Percentiles rank a stretch among this genome's conserved stretches.
Evolutionary conservation across 2,888 invertebrate species (phyloP).

Genomic region (Drosophila setosimentum): DNA sequence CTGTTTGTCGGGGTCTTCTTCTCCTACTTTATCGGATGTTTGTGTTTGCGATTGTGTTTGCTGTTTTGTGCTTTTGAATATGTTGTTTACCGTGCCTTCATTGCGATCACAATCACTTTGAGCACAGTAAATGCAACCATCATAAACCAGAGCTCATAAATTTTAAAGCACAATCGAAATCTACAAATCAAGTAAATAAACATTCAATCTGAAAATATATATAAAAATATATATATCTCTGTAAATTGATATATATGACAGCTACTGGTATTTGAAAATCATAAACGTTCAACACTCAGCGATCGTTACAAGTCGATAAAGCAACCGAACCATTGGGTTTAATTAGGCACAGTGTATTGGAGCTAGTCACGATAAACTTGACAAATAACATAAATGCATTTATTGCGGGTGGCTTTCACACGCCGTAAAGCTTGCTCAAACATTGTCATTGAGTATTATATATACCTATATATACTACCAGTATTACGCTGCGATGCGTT

Average conservation of each 20-base stretch:
- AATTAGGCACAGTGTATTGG: constrained; percentile 59
- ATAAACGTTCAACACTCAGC: constrained; percentile 59
- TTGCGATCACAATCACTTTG: constrained; percentile 58
- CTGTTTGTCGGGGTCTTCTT: constrained; percentile 59
- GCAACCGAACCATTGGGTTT: constrained; percentile 47
- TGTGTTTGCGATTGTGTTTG: constrained; percentile 77
- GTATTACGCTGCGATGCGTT: constrained; percentile 69
- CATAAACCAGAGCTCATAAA: constrained; percentile 47
- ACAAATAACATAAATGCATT: constrained; percentile 81
- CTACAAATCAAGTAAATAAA: constrained; percentile 61
- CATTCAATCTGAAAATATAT: constrained; percentile 61
- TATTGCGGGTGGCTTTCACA: constrained; percentile 77
- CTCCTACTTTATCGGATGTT: constrained; percentile 68
- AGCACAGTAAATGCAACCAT: constrained; percentile 19
- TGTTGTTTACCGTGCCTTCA: constrained; percentile 68
- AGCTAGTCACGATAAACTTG: constrained; percentile 66
- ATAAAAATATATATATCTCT: constrained; percentile 12
- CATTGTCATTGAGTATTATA: constrained; percentile 28
- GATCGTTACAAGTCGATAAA: constrained; percentile 76
- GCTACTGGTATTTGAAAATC: constrained; percentile 76
- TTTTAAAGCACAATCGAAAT: constrained; percentile 60
- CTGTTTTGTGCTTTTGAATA: constrained; percentile 67
- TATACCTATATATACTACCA: constrained; percentile 51
- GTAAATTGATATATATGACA: constrained; percentile 33
- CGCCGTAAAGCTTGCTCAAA: constrained; percentile 54